These are phyloP conservation scores for Pangasius krempfi DNA, from an alignment of 2,797 vertebrate species.

Conservation along the genomic window DNA sequence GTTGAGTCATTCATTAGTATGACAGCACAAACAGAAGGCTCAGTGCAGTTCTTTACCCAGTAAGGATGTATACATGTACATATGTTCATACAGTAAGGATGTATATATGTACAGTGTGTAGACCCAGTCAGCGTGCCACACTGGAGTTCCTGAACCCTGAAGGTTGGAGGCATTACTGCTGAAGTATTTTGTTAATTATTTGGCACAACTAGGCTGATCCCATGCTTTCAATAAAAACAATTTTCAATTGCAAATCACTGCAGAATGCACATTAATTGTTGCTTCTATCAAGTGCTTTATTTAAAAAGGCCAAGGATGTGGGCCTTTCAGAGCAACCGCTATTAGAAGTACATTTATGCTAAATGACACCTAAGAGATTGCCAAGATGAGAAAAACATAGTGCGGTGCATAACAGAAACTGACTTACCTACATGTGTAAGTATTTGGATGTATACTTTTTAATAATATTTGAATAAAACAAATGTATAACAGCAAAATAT, in stretches of 20 bases:
- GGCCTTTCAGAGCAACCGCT: conserved; percentile 51
- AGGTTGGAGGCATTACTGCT: conserved; percentile 42
- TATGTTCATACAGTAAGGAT: conserved; percentile 16
- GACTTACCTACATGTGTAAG: neutral
- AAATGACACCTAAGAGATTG: conserved; percentile 37
- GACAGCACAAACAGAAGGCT: conserved; percentile 76
- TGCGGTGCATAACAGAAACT: neutral
- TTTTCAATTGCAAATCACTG: conserved; percentile 48
- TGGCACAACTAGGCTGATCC: conserved; percentile 50
- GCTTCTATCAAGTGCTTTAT: conserved; percentile 49
- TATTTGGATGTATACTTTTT: neutral
- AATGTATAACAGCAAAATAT: conserved; percentile 25
- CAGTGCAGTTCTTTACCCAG: conserved; percentile 56
- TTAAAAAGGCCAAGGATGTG: conserved; percentile 36
- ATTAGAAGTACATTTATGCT: conserved; percentile 51
- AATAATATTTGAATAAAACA: conserved; percentile 12
- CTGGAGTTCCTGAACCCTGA: conserved; percentile 41
- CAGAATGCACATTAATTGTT: conserved; percentile 44
- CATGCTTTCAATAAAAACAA: conserved; percentile 42
- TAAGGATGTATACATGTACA: conserved; percentile 15
- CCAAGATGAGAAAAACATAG: conserved; percentile 15
- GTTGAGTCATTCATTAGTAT: conserved; percentile 75
- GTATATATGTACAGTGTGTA: conserved; percentile 10
- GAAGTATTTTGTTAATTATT: conserved; percentile 50
- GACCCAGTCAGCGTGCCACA: conserved; percentile 23